Base-by-base conservation (phyloP, 2,113 vertebrate genomes). In the Gasterosteus nipponicus region DNA sequence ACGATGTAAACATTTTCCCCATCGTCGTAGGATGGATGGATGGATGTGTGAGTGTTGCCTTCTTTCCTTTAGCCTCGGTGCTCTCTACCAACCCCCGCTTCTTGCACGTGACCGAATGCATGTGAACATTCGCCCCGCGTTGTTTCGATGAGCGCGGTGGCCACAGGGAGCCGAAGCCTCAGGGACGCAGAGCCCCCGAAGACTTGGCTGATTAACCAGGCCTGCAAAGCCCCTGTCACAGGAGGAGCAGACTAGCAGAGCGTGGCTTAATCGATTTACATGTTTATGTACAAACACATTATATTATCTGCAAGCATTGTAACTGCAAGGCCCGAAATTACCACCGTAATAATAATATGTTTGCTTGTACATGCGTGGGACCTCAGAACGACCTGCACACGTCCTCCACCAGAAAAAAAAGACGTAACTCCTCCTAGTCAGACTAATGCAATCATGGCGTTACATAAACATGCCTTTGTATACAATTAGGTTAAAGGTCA, bases 201-300 rank as follows among this genome's bases (percentile, higher is more conserved):
- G 89, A 66, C 79, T 49, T 26, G 12, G 64, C 57, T 80, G 88
- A 88, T 91, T 87, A 86, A 74, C 64, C 41, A 57, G 78, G 87
- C 75, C 78, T 49, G 29, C 66, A 90, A 89, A 90, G 75, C 79
- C 78, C 70, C 72, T 77, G 82, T 86, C 74, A 78, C 82, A 80
- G 85, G 84, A 88, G 86, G 87, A 83, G 79, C 73, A 75, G 83
- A 83, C 78, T 74, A 83, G 58, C 81, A 62, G 58, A 75, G 83
- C 75, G 49, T 31, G 69, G 42, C 41, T 57, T 77, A 88, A 93
- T 91, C 89, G 82, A 83, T 87, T 86, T 69, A 69, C 73, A 77
- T 83, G 73, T 89, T 90, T 82, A 80, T 80, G 79, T 63, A 65
- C 69, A 81, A 73, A 83, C 29, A 73, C 59, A 75, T 73, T 49